These are phyloP conservation scores for Pyxicephalus adspersus DNA, from an alignment of 2,113 vertebrate genomes.

Conservation along the genomic window DNA sequence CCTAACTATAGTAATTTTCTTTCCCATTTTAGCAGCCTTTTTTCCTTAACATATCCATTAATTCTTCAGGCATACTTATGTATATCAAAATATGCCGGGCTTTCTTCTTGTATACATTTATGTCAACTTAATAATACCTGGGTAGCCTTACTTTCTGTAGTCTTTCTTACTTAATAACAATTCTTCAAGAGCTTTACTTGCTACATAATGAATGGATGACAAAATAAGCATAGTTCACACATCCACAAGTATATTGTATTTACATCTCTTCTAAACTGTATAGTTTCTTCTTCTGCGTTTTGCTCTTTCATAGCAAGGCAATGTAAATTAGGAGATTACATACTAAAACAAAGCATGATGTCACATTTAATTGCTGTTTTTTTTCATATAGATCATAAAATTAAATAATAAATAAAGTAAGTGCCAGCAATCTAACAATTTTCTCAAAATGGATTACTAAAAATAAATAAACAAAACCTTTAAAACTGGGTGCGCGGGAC, in stretches of 20 bases:
- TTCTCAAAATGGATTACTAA: no score
- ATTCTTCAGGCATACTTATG: constrained; percentile 45
- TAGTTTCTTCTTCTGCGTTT: neutral
- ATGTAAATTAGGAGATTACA: neutral
- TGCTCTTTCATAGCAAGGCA: neutral
- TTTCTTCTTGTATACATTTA: neutral
- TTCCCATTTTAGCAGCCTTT: neutral
- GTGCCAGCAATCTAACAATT: no score
- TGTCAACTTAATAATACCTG: constrained; percentile 36
- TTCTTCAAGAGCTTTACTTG: constrained; percentile 23
- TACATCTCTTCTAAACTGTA: neutral
- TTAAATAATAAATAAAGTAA: no score
- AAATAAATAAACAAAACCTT: no score
- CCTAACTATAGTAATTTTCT: constrained; percentile 53
- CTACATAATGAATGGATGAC: constrained; percentile 16
- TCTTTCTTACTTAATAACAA: constrained; percentile 33
- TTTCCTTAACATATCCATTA: constrained; percentile 41
- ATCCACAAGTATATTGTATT: constrained; percentile 11
- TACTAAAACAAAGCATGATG: constrained; percentile 3
- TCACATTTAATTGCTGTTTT: neutral
- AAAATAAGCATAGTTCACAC: constrained; percentile 20
- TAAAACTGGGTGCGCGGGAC: no score
- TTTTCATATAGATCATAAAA: neutral
- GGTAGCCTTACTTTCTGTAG: constrained; percentile 29
- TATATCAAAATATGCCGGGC: constrained; percentile 38